These are phyloP conservation scores for Pitta sordida DNA, from an alignment of 2,113 vertebrate genomes.

Conservation along the genomic window DNA sequence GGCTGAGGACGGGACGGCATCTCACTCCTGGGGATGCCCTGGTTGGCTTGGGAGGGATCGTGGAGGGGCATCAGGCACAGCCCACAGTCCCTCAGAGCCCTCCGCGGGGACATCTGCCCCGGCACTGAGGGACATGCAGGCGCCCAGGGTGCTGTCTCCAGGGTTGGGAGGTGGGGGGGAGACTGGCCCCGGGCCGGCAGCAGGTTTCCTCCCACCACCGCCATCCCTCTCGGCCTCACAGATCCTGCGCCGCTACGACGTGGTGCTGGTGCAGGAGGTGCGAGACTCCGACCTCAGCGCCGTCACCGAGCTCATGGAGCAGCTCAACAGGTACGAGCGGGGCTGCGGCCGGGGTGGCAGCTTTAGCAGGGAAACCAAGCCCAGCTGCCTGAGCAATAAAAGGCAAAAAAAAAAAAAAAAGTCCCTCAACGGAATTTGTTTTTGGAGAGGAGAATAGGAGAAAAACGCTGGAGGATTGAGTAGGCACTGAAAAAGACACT, in stretches of 20 bases:
- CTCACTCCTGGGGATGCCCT: no score
- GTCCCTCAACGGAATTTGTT: neutral
- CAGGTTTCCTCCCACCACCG: neutral
- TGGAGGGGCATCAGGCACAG: neutral
- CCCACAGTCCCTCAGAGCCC: neutral
- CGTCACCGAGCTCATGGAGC: conserved; percentile 75
- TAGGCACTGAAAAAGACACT: neutral
- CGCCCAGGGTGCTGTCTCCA: accelerated
- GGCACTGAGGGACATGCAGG: accelerated
- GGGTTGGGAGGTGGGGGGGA: neutral
- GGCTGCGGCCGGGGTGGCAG: neutral
- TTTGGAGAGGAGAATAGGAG: neutral
- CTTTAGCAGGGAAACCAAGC: neutral
- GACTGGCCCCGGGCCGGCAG: neutral
- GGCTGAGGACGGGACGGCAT: neutral
- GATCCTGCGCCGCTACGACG: conserved; percentile 80
- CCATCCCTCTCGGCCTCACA: neutral
- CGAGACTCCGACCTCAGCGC: conserved; percentile 81
- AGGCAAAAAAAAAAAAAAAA: neutral
- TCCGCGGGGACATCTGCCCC: accelerated
- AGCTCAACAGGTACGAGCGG: conserved; percentile 6
- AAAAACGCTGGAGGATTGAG: neutral
- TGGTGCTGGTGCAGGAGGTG: conserved; percentile 86
- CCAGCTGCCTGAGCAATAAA: neutral
- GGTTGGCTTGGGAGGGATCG: neutral